phyloP scores from a whole-genome alignment of 2,113 vertebrate species.

The Scopus umbretta region DNA sequence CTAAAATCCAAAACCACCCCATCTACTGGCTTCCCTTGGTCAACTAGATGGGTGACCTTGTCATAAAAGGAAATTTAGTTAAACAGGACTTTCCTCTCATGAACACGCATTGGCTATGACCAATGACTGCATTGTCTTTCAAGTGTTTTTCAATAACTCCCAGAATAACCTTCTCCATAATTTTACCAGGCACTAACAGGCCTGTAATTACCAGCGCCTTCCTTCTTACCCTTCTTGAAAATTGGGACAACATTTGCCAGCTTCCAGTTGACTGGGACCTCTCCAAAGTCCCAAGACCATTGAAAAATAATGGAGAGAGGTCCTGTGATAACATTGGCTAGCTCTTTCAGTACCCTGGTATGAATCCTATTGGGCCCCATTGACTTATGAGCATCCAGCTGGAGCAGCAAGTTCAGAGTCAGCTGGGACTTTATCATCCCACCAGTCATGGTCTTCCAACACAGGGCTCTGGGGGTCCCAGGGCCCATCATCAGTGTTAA shows the following conservation, averaged over 20 bases:
- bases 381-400: neutral
- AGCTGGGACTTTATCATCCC: neutral
- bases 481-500: neutral
- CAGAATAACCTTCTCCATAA: neutral
- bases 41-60: neutral
- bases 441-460: neutral
- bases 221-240: neutral
- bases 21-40: neutral
- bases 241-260: neutral
- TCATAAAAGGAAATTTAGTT: neutral
- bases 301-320: neutral
- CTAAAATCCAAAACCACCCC: neutral
- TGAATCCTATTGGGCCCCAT: neutral
- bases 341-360: neutral
- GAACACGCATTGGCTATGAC: neutral
- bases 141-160: neutral
- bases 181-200: neutral
- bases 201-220: neutral
- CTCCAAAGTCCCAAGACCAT: neutral
- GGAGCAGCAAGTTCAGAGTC: neutral
- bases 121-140: neutral
- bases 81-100: neutral
- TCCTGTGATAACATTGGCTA: accelerated
- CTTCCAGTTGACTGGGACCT: neutral
- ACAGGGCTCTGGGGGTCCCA: neutral